Conservation (phyloP, 2,113 vertebrate genomes). For the Petrocephalus zakoni region DNA sequence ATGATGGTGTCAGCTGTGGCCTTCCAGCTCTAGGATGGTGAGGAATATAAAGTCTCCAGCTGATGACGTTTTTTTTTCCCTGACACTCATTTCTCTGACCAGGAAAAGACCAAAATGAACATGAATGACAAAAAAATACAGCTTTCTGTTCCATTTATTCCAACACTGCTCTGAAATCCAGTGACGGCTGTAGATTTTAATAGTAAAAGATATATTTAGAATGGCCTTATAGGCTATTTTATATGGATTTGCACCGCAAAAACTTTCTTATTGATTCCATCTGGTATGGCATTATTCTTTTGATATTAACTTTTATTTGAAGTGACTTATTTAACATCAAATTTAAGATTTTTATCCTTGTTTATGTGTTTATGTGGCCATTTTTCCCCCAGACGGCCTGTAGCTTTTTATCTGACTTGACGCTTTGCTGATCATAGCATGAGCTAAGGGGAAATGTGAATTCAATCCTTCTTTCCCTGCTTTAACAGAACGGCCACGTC, state of each 20-base stretch:
- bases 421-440: not conserved
- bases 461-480: not conserved
- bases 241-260: not conserved
- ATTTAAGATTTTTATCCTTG: not conserved
- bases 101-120: not conserved
- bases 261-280: not conserved
- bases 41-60: not conserved
- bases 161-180: not conserved
- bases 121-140: not conserved
- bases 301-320: not conserved
- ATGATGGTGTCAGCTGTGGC: not conserved
- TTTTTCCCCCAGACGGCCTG: not conserved
- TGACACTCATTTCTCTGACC: not conserved
- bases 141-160: not conserved
- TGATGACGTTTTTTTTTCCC: not conserved
- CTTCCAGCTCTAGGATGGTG: not conserved
- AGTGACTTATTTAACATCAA: not conserved
- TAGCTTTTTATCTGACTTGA: conserved; percentile 2
- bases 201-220: conserved; percentile 1
- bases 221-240: not conserved
- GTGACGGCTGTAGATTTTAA: not conserved
- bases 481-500: not conserved
- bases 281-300: not conserved
- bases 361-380: not conserved
- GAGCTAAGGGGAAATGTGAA: not conserved